Evolutionary conservation across 2,888 invertebrate genomes (phyloP), one percentile per base, ranked within the genome.

Genomic region (Dendrolimus pini): DNA sequence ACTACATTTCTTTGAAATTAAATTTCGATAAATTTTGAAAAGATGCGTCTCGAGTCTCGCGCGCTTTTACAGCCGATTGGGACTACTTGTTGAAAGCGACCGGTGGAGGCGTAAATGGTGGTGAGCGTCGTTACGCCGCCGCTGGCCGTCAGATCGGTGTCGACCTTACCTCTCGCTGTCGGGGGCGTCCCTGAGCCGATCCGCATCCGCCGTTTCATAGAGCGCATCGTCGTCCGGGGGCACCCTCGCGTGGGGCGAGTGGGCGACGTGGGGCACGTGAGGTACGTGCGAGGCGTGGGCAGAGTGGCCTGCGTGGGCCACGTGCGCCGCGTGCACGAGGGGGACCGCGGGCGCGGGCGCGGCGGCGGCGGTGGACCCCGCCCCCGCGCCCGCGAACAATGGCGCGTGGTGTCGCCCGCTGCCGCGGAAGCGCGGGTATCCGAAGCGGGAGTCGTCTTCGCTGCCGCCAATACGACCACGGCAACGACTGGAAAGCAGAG

Each of bases 161-260:
- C 55, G 42, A 61, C 77, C 92, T 92, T 93, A 96, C 96, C 96
- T 96, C 93, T 96, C 96, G 88, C 96, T 96, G 84, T 96, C 96
- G 70, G 96, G 96, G 66, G 95, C 95, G 89, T 96, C 96, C 65
- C 95, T 87, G 59, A 90, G 77, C 60, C 93, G 94, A 78, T 95
- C 94, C 60, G 94, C 93, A 84, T 94, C 94, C 69, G 96, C 96
- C 75, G 95, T 96, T 91, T 96, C 96, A 85, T 96, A 96, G 75
- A 96, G 95, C 80, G 96, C 95, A 85, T 96, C 96, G 78, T 96
- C 96, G 80, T 96, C 96, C 67, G 92, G 90, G 64, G 82, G 79
- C 42, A 70, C 74, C 56, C 81, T 78, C 94, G 77, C 89, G 82
- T 74, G 82, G 66, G 72, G 74, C 61, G 68, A 73, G 85, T 84